Evolutionary conservation across 2,113 vertebrate species (phyloP).

Genomic region (Embiotoca jacksoni): DNA sequence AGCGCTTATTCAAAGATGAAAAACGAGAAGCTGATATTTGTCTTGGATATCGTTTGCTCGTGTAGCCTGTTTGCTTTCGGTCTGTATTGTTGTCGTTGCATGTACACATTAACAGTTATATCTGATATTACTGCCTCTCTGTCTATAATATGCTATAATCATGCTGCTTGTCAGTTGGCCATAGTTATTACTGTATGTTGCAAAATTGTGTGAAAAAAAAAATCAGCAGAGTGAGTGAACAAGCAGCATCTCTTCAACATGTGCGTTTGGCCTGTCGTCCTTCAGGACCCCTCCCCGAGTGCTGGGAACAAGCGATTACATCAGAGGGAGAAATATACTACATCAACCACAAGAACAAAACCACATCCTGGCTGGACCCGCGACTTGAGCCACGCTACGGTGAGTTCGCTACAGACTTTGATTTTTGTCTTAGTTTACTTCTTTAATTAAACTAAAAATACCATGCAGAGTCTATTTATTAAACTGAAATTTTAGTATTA

Average conservation of each 20-base stretch:
- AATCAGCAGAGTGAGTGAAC: not conserved
- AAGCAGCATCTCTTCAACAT: slow-evolving; percentile 18
- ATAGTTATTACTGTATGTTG: not conserved
- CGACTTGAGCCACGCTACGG: slow-evolving; percentile 96
- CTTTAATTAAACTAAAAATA: not conserved
- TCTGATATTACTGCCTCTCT: not conserved
- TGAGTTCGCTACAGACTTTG: slow-evolving; percentile 82
- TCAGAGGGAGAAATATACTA: slow-evolving; percentile 99
- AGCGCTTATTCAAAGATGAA: not conserved
- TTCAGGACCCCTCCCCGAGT: slow-evolving; percentile 96
- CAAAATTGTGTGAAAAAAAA: not conserved
- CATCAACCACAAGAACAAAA: slow-evolving; percentile 99
- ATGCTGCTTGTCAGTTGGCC: not conserved
- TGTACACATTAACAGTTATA: not conserved
- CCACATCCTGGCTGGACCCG: slow-evolving; percentile 99
- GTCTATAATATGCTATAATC: not conserved
- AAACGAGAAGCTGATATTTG: not conserved
- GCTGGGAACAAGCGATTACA: slow-evolving; percentile 99
- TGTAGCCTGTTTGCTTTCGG: not conserved
- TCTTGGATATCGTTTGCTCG: not conserved
- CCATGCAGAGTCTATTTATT: not conserved
- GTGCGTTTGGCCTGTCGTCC: slow-evolving; percentile 74
- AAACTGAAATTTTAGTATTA: not conserved
- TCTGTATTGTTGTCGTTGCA: not conserved
- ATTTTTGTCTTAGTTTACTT: not conserved